Conservation (phyloP, 2,888 invertebrate genomes). For the Temnothorax rugatulus region DNA sequence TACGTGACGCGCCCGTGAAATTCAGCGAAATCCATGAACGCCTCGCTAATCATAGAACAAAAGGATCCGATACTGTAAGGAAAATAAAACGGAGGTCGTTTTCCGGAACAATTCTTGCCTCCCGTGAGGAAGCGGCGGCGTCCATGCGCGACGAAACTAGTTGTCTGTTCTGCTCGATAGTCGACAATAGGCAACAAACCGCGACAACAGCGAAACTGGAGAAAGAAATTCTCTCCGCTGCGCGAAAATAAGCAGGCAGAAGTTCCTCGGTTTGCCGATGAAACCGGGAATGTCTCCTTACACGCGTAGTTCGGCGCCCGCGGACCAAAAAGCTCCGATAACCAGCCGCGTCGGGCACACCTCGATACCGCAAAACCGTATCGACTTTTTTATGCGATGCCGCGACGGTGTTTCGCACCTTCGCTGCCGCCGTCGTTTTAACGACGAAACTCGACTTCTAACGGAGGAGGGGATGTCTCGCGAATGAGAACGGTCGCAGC, state of each 20-base stretch:
- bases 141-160: slow-evolving; percentile 30
- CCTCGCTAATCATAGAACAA: slow-evolving; percentile 18
- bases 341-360: slow-evolving; percentile 17
- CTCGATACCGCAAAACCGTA: slow-evolving; percentile 32
- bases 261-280: slow-evolving; percentile 43
- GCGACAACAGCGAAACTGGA: slow-evolving; percentile 31
- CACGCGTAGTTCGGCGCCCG: slow-evolving; percentile 18
- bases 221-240: slow-evolving; percentile 35
- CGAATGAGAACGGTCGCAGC: slow-evolving; percentile 1
- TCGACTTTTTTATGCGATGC: slow-evolving; percentile 49
- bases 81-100: slow-evolving; percentile 12
- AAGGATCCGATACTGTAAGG: background rate
- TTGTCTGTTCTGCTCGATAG: slow-evolving; percentile 37
- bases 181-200: slow-evolving; percentile 41
- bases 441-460: slow-evolving; percentile 20
- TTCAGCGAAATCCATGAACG: background rate
- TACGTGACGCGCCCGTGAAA: background rate
- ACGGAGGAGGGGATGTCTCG: background rate
- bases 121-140: slow-evolving; percentile 12
- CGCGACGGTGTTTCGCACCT: background rate
- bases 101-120: slow-evolving; percentile 22
- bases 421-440: slow-evolving; percentile 7
- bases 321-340: slow-evolving; percentile 27
- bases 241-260: slow-evolving; percentile 35
- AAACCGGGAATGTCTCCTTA: slow-evolving; percentile 17